phyloP scores from a whole-genome alignment of 2,113 vertebrate species.

The Mionectes macconnelli region DNA sequence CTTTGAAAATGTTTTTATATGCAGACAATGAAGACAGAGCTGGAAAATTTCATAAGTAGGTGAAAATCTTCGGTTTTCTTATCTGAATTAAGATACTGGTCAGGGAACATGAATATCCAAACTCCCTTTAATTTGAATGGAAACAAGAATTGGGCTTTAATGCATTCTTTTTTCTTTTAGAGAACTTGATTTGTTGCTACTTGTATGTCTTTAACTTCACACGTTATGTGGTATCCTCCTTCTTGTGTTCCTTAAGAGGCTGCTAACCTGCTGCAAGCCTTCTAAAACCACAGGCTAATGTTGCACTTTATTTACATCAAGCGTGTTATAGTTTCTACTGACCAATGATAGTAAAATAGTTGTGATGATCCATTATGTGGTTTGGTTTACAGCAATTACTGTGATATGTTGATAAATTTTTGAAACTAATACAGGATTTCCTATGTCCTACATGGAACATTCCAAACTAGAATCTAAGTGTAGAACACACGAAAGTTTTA shows the following conservation, averaged over 20 bases:
- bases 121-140: not conserved
- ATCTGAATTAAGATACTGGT: not conserved
- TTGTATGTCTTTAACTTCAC: not conserved
- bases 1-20: conserved; percentile 97
- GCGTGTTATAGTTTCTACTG: not conserved
- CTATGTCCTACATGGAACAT: not conserved
- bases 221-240: not conserved
- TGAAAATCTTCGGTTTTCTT: conserved; percentile 6
- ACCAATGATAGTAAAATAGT: not conserved
- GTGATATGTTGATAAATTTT: not conserved
- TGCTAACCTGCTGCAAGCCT: not conserved
- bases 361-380: not conserved
- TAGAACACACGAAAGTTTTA: not conserved
- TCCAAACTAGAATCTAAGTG: not conserved
- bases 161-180: not conserved
- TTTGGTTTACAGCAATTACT: not conserved
- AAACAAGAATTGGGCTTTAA: not conserved
- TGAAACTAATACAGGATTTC: not conserved
- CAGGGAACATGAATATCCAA: not conserved
- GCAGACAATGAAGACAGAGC: conserved; percentile 95
- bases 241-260: not conserved
- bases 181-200: not conserved
- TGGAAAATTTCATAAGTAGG: conserved; percentile 95
- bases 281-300: not conserved
- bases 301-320: not conserved